These are phyloP conservation scores for Erinaceus europaeus DNA, from an alignment of 2,113 vertebrate species.

Conservation along the genomic window DNA sequence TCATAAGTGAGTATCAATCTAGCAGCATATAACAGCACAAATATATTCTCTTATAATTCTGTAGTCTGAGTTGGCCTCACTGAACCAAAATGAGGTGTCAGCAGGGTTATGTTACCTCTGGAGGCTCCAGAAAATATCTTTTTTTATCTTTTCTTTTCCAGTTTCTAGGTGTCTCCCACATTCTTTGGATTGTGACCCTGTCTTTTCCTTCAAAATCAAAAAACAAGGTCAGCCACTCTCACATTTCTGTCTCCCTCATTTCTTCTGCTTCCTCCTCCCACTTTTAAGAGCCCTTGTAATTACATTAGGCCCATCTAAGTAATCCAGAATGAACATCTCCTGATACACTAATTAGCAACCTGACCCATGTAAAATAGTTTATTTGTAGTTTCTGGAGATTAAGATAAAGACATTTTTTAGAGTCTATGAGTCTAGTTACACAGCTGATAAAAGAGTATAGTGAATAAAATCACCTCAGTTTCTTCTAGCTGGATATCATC, in stretches of 20 bases:
- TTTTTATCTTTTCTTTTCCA: neutral
- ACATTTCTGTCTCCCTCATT: accelerated
- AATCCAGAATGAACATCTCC: neutral
- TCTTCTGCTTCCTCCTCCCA: neutral
- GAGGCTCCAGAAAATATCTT: neutral
- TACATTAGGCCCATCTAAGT: neutral
- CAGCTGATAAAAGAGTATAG: neutral
- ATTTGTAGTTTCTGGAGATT: neutral
- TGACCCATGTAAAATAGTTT: neutral
- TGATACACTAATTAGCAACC: neutral
- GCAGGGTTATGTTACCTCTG: neutral
- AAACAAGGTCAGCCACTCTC: neutral
- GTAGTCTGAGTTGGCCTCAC: neutral
- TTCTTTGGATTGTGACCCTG: neutral
- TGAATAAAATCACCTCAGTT: neutral
- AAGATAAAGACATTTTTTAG: neutral
- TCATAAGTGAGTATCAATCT: neutral
- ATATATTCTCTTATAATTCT: neutral
- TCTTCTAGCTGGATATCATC: no score
- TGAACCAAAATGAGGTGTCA: neutral
- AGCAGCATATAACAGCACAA: neutral
- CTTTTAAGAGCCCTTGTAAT: neutral
- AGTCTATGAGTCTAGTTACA: neutral
- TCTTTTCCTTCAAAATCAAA: neutral
- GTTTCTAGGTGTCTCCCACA: neutral